Conservation (phyloP, 1,140 invertebrate species). For the Kradibia gibbosae region DNA sequence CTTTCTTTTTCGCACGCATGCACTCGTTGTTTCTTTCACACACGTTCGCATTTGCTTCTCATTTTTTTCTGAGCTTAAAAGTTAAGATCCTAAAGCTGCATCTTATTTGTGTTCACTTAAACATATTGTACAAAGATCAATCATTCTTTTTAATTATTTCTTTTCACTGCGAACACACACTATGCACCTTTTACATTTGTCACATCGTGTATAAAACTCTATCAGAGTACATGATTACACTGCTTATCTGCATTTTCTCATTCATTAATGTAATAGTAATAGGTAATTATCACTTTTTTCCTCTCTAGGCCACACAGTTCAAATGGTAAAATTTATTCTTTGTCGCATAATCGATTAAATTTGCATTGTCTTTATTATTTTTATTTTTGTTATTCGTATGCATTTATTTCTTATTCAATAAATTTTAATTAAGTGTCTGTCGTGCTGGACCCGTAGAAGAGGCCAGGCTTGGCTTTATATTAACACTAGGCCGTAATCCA, state of each 20-base stretch:
- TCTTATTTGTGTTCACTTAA: constrained; percentile 70
- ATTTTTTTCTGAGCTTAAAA: constrained; percentile 63
- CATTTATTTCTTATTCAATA: constrained; percentile 40
- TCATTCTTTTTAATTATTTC: constrained; percentile 63
- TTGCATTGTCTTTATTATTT: constrained; percentile 57
- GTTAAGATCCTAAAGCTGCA: constrained; percentile 70
- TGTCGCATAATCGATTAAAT: constrained; percentile 61
- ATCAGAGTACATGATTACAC: constrained; percentile 73
- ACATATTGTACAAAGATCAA: constrained; percentile 74
- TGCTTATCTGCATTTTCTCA: constrained; percentile 64
- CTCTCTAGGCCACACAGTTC: constrained; percentile 73
- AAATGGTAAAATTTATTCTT: constrained; percentile 65
- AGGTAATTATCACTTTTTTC: constrained; percentile 71
- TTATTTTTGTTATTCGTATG: no score
- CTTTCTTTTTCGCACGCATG: constrained; percentile 30
- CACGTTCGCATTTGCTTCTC: constrained; percentile 52
- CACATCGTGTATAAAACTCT: constrained; percentile 74
- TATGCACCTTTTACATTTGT: constrained; percentile 70
- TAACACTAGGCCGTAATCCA: constrained; percentile 67
- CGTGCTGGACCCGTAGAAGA: constrained; percentile 67
- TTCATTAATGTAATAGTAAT: constrained; percentile 67
- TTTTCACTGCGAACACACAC: constrained; percentile 57
- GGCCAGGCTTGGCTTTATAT: constrained; percentile 71
- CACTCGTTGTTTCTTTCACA: constrained; percentile 49
- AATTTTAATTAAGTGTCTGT: constrained; percentile 54